Evolutionary conservation across 2,113 vertebrate species (phyloP).

Genomic region (Taxidea taxus): DNA sequence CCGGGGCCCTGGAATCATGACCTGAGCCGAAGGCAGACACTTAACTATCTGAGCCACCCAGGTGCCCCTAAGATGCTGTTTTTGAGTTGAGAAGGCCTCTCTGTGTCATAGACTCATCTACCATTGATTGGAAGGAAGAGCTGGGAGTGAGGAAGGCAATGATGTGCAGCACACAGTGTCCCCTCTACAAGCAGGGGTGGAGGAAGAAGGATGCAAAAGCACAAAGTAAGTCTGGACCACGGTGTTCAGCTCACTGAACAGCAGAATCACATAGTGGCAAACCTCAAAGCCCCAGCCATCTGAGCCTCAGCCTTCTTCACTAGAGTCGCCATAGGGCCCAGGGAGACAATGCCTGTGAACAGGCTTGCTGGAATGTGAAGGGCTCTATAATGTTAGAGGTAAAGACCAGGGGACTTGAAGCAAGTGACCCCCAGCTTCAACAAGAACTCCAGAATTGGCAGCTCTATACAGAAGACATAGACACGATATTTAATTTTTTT

Average conservation of each 20-base stretch:
- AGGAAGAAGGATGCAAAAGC: fast-evolving
- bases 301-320: neutral
- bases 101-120: neutral
- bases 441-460: neutral
- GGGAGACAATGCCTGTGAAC: neutral
- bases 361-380: neutral
- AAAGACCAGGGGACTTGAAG: neutral
- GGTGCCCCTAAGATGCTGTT: no score
- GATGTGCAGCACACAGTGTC: fast-evolving
- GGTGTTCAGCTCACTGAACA: neutral
- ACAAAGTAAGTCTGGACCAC: neutral
- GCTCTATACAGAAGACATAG: neutral
- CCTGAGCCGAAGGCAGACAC: no score
- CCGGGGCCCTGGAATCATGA: no score
- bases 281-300: neutral
- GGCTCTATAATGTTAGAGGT: neutral
- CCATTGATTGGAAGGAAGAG: neutral
- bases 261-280: neutral
- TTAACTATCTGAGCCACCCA: no score
- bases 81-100: neutral
- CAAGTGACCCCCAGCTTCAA: neutral
- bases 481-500: neutral
- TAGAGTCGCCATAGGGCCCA: fast-evolving
- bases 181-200: neutral
- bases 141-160: neutral